These are phyloP conservation scores for Temnothorax nylanderi DNA, from an alignment of 1,140 invertebrate genomes.

Conservation along the genomic window DNA sequence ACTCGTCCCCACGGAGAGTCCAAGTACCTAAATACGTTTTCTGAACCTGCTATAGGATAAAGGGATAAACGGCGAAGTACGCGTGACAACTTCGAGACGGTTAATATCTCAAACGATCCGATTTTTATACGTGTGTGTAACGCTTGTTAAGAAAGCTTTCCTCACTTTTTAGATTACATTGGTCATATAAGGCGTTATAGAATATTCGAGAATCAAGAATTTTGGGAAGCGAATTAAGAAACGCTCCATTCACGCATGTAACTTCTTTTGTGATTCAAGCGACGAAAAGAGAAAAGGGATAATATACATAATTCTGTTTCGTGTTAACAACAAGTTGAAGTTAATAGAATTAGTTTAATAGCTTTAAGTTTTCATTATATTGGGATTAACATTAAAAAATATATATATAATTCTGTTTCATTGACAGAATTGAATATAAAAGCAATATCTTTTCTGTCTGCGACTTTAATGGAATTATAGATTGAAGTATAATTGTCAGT, in stretches of 20 bases:
- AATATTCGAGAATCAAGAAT: background rate
- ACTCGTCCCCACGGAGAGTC: constrained; percentile 70
- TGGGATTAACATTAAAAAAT: background rate
- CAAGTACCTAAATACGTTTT: constrained; percentile 74
- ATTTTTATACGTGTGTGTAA: constrained; percentile 11
- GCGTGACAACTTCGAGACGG: constrained; percentile 62
- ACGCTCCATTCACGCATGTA: background rate
- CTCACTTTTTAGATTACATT: background rate
- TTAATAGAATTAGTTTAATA: constrained; percentile 16
- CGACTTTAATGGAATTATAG: background rate
- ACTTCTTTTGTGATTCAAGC: background rate
- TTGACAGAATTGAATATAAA: background rate
- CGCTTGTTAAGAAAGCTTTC: background rate
- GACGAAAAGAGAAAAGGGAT: background rate
- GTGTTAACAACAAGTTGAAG: background rate
- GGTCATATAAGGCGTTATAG: background rate
- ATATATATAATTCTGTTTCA: background rate
- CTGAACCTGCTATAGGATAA: constrained; percentile 77
- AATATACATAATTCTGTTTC: background rate
- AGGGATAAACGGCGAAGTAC: constrained; percentile 69
- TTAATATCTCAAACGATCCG: constrained; percentile 6
- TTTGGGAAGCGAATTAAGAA: background rate
- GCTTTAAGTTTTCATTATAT: background rate
- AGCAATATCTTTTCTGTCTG: background rate
- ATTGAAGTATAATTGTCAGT: background rate